These are phyloP conservation scores for Desmodus rotundus DNA, from an alignment of 2,113 vertebrate genomes.

Conservation along the genomic window DNA sequence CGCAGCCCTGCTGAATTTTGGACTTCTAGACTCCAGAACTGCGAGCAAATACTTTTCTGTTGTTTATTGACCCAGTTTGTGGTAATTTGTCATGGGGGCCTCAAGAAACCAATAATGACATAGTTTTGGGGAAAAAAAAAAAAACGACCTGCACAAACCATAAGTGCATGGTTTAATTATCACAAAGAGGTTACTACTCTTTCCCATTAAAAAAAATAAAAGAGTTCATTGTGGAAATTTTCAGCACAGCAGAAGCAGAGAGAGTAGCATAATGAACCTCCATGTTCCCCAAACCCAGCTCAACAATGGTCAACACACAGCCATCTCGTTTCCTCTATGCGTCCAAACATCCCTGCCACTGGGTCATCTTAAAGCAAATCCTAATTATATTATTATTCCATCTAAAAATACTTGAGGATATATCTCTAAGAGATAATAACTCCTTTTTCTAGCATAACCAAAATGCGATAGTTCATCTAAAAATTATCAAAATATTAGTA, in stretches of 20 bases:
- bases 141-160: background rate
- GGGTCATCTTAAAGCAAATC: background rate
- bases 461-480: background rate
- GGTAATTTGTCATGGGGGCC: background rate
- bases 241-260: background rate
- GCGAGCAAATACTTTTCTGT: background rate
- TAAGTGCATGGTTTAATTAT: background rate
- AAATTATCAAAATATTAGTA: constrained; percentile 5
- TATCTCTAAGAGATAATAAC: background rate
- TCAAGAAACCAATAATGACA: background rate
- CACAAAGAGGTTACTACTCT: background rate
- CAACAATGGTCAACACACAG: background rate
- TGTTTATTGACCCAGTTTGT: background rate
- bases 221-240: background rate
- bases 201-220: background rate
- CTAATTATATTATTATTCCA: background rate
- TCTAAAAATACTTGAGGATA: background rate
- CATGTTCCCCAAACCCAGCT: background rate
- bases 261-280: background rate
- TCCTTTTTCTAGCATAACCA: background rate
- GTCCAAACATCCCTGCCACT: background rate
- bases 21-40: background rate
- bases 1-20: background rate
- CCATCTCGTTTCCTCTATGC: background rate
- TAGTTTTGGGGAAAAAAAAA: background rate